These are phyloP conservation scores for Caenorhabditis angaria DNA, from an alignment of 2,888 invertebrate species.

Conservation along the genomic window DNA sequence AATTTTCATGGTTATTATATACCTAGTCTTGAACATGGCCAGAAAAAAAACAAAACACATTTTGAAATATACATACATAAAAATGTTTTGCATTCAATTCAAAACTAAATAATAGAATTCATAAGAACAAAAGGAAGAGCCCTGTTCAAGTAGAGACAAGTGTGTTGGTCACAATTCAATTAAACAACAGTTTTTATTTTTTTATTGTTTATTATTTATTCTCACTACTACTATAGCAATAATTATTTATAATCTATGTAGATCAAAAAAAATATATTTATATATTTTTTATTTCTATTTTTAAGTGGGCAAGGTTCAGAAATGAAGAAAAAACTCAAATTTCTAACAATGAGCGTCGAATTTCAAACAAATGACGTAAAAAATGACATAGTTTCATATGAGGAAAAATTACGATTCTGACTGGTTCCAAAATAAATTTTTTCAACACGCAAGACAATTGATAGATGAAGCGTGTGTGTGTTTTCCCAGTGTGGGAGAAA, in stretches of 20 bases:
- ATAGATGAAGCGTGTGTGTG: constrained; percentile 33
- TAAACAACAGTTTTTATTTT: too few relatives aligned
- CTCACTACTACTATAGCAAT: too few relatives aligned
- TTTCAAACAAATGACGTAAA: constrained; percentile 1
- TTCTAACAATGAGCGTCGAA: background rate
- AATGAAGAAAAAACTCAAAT: background rate
- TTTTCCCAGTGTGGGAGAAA: constrained; percentile 4
- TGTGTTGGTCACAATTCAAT: too few relatives aligned
- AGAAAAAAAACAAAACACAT: background rate
- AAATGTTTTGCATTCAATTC: too few relatives aligned
- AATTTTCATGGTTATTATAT: background rate
- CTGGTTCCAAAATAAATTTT: too few relatives aligned
- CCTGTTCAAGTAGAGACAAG: too few relatives aligned
- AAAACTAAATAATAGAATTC: too few relatives aligned
- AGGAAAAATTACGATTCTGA: background rate
- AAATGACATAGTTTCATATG: background rate
- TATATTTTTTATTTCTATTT: background rate
- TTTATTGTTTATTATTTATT: too few relatives aligned
- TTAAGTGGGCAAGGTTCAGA: background rate
- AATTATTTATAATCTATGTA: too few relatives aligned
- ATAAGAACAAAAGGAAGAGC: too few relatives aligned
- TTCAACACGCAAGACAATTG: constrained; percentile 49
- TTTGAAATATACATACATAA: too few relatives aligned
- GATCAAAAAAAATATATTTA: too few relatives aligned
- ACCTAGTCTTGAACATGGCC: background rate